Evolutionary conservation across 2,113 vertebrate species (phyloP).

Genomic region (Catharus minimus): DNA sequence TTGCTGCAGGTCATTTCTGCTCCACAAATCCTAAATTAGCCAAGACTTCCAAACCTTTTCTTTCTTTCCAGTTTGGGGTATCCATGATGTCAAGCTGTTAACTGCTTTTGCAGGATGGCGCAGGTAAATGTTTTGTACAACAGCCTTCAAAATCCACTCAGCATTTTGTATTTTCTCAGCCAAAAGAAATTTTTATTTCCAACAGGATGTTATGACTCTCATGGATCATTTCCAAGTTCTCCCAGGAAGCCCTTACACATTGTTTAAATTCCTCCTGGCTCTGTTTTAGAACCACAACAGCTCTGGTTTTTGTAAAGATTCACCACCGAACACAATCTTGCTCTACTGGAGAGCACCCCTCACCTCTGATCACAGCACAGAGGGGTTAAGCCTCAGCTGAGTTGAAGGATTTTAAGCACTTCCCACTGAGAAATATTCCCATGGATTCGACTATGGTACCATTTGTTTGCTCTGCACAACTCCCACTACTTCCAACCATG

Average conservation of each 20-base stretch:
- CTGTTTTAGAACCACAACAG: not conserved
- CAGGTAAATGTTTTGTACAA: not conserved
- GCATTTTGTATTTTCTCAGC: not conserved
- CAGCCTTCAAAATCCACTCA: not conserved
- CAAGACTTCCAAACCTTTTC: not conserved
- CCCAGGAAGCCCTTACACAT: not conserved
- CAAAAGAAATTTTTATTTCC: slow-evolving; percentile 3
- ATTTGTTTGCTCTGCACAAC: not conserved
- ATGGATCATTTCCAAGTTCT: not conserved
- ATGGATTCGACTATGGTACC: not conserved
- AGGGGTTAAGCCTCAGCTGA: fast-evolving
- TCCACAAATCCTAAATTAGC: not conserved
- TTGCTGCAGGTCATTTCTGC: not conserved
- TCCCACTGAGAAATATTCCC: not conserved
- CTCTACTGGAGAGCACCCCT: not conserved
- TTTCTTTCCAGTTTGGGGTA: not conserved
- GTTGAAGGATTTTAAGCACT: not conserved
- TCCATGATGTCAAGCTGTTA: not conserved
- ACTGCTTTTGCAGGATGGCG: not conserved
- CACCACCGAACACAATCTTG: not conserved
- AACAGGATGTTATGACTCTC: not conserved
- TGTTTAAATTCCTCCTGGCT: not conserved
- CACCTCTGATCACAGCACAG: not conserved
- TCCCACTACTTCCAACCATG: not conserved
- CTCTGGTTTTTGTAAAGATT: not conserved